Evolutionary conservation across 2,113 vertebrate genomes (phyloP).

Genomic region (Nestor notabilis): DNA sequence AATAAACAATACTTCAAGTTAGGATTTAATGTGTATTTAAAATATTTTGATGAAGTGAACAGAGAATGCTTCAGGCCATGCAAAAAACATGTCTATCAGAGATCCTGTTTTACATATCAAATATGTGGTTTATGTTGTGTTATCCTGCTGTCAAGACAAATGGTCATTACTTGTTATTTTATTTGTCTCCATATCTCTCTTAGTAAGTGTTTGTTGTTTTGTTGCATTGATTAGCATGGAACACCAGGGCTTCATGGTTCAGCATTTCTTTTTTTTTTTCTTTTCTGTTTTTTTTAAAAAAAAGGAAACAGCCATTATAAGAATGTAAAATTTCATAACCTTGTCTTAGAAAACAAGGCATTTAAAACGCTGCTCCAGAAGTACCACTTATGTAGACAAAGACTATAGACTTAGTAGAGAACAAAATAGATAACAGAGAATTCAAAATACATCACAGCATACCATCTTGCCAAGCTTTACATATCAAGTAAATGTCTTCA

Average conservation of each 20-base stretch:
- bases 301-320: not conserved
- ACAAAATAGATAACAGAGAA: not conserved
- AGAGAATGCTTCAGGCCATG: not conserved
- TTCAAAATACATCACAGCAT: constrained; percentile 27
- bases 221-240: not conserved
- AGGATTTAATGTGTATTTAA: not conserved
- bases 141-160: constrained; percentile 8
- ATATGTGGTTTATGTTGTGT: constrained; percentile 4
- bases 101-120: constrained; percentile 27
- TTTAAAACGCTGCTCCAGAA: not conserved
- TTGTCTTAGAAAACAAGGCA: not conserved
- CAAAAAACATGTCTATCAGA: not conserved
- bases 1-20: not conserved
- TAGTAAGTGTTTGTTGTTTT: not conserved
- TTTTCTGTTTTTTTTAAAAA: not conserved
- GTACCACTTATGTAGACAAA: not conserved
- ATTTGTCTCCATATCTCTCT: not conserved
- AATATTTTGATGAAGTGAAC: constrained; percentile 1
- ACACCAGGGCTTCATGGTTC: not conserved
- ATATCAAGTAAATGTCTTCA: constrained; percentile 6
- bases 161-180: not conserved
- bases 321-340: not conserved
- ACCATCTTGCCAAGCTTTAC: not conserved
- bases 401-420: not conserved
- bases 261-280: not conserved